Conservation (phyloP, 2,888 invertebrate genomes). For the Arctia plantaginis region DNA sequence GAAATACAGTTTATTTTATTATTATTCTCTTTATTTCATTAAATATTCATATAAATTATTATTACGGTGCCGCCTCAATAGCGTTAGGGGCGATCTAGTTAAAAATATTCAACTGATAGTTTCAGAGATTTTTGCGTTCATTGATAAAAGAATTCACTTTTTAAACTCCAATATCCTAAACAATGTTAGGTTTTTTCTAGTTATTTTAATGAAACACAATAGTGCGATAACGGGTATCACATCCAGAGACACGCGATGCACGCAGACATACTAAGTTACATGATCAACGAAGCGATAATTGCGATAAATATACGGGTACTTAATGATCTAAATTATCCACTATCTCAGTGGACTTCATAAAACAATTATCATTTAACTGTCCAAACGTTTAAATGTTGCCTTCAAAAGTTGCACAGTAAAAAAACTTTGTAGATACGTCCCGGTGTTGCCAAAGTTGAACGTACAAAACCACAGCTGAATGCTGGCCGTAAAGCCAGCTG, state of each 20-base stretch:
- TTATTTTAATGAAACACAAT: no score
- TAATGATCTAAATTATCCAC: neutral
- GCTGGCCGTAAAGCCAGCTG: constrained; percentile 19
- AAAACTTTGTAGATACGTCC: constrained; percentile 9
- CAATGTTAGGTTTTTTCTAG: no score
- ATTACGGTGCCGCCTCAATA: no score
- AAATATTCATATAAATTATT: no score
- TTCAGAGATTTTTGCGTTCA: no score
- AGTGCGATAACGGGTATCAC: neutral
- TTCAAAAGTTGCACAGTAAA: constrained; percentile 1
- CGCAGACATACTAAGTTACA: neutral
- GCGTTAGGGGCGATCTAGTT: no score
- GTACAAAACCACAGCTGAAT: constrained; percentile 13
- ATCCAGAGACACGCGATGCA: no score
- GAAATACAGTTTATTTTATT: no score
- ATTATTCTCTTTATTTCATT: no score
- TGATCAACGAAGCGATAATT: neutral
- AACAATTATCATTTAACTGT: neutral
- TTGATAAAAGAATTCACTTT: no score
- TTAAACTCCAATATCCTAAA: no score
- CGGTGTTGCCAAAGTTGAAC: neutral
- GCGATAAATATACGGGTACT: neutral
- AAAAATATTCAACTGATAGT: no score
- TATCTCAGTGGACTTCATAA: neutral
- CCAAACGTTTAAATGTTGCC: neutral